Evolutionary conservation across 2,113 vertebrate species (phyloP).

Genomic region (Mixornis gularis): DNA sequence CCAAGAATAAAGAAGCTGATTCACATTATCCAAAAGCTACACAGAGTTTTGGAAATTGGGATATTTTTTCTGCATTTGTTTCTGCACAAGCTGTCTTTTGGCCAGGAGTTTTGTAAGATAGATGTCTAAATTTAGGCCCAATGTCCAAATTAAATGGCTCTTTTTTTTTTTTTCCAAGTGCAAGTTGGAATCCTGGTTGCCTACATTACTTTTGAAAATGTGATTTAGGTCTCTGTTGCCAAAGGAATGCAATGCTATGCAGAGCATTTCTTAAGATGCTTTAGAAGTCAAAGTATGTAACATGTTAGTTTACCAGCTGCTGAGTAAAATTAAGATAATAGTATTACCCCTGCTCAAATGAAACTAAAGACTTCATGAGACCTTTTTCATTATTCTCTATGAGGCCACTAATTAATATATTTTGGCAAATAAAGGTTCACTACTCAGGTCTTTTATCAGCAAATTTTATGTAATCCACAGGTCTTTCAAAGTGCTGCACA

Average conservation of each 20-base stretch:
- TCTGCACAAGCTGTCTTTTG: constrained; percentile 4
- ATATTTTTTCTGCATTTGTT: constrained; percentile 9
- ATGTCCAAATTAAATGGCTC: background rate
- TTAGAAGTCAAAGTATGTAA: background rate
- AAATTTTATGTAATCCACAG: background rate
- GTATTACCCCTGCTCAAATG: background rate
- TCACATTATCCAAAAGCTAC: constrained; percentile 44
- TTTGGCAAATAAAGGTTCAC: background rate
- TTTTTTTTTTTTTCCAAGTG: background rate
- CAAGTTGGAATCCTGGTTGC: background rate
- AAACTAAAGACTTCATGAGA: background rate
- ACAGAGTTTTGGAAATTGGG: constrained; percentile 36
- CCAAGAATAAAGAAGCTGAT: constrained; percentile 42
- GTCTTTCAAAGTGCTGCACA: background rate
- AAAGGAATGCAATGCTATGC: background rate
- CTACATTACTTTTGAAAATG: background rate
- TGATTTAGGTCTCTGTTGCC: background rate
- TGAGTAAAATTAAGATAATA: background rate
- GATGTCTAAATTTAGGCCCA: constrained; percentile 28
- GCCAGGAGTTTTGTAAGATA: constrained; percentile 1
- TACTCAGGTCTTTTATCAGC: background rate
- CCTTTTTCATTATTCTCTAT: background rate
- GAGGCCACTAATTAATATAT: background rate
- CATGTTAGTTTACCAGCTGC: background rate
- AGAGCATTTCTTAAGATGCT: background rate